Base-by-base conservation (phyloP, 2,113 vertebrate species). In the Cathartes aura region DNA sequence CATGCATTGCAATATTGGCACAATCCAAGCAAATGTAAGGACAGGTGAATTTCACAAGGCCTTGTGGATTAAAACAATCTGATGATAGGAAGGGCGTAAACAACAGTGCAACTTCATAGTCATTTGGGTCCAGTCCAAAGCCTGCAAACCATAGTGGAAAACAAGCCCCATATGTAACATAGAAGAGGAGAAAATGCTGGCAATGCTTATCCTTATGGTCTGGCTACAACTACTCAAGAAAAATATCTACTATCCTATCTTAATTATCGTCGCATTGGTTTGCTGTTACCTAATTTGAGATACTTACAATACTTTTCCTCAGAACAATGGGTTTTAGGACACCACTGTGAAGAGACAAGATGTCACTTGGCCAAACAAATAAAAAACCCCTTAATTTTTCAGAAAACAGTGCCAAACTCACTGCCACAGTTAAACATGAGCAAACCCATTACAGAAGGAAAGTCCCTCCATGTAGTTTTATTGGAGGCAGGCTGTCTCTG, bases 381-480 rank as follows among this genome's bases (percentile, higher is more conserved):
- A 42, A 40, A 63, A 72, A 2, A 0, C 0, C 23, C 15, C 52
- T 26, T 38, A 16, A 8, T 47, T 75, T 67, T 59, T 80, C 24
- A 91, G 29, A 82, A 87, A 91, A 45, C 12, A 85, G 24, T 22
- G 34, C 62, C 55, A 78, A 87, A 55, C 20, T 62, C 17, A 5
- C 15, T 70, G 67, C 11, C 59, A 55, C 47, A 71, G 32, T 38
- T 38, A 76, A 12, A 32, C 45, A 71, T 58, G 52, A 93, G 21
- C 66, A 91, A 93, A n/a, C 8, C 36, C n/a, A 36, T 9, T 43
- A 76, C 30, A 29, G 85, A 76, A 92, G 88, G 93, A 94, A 96
- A 96, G 53, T 89, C 76, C 93, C 87, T 80, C 9, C 1, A 12
- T 2, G 32, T 50, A 94, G 55, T 52, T 60, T 40, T 60, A 47